Evolutionary conservation across 2,888 invertebrate species (phyloP).

Genomic region (Drosophila hamatofila): DNA sequence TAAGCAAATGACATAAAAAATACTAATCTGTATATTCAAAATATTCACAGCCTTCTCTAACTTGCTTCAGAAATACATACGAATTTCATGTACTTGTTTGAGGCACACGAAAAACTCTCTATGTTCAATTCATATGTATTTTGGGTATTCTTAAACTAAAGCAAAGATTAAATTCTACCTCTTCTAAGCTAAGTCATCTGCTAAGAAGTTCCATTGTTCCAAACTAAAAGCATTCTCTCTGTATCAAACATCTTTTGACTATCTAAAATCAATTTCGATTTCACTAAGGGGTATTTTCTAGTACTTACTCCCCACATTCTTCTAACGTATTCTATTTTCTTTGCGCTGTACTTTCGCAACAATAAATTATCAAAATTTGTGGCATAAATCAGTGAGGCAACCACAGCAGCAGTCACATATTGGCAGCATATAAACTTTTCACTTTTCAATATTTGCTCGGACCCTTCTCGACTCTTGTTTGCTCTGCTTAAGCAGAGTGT

Average conservation of each 20-base stretch:
- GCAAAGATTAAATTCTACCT: too few relatives aligned
- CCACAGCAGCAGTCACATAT: constrained; percentile 51
- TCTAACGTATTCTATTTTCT: neutral
- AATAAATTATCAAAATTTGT: constrained; percentile 82
- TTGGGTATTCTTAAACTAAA: too few relatives aligned
- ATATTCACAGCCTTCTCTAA: too few relatives aligned
- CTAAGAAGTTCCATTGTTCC: too few relatives aligned
- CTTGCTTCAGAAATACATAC: too few relatives aligned
- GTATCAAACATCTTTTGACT: neutral
- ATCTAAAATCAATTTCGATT: too few relatives aligned
- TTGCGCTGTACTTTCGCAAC: constrained; percentile 32
- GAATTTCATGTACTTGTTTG: too few relatives aligned
- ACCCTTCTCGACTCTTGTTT: constrained; percentile 40
- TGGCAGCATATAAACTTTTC: constrained; percentile 71
- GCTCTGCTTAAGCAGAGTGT: constrained; percentile 10
- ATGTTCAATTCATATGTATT: too few relatives aligned
- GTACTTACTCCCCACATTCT: neutral
- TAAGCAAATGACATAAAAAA: too few relatives aligned
- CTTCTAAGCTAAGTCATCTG: too few relatives aligned
- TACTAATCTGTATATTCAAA: too few relatives aligned
- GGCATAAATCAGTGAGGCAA: constrained; percentile 76
- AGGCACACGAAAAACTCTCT: too few relatives aligned
- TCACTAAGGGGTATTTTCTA: neutral
- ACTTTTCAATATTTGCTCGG: constrained; percentile 77
- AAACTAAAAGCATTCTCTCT: neutral